Evolutionary conservation across 2,888 invertebrate species (phyloP).

Genomic region (Chrysodeixis includens): DNA sequence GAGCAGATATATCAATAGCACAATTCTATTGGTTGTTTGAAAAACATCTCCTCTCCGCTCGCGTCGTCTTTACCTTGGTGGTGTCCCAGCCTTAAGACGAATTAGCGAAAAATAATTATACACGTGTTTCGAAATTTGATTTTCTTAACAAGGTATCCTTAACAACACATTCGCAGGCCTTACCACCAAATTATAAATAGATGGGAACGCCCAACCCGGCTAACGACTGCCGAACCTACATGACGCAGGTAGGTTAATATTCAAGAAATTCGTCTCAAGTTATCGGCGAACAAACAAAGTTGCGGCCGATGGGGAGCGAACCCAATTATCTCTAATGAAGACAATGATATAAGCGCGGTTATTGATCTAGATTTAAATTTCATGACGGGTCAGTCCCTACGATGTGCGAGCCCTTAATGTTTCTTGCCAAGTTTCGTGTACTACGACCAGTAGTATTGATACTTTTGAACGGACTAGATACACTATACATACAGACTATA

Average conservation of each 20-base stretch:
- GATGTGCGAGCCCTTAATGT: slow-evolving; percentile 88
- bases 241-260: slow-evolving; percentile 73
- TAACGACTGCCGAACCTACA: slow-evolving; percentile 60
- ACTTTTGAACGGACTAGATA: slow-evolving; percentile 40
- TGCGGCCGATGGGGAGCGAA: slow-evolving; percentile 86
- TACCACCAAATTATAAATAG: slow-evolving; percentile 44
- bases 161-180: slow-evolving; percentile 9
- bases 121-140: neutral
- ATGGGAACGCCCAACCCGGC: slow-evolving; percentile 48
- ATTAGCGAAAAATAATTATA: neutral
- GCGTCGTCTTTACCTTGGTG: too few species aligned
- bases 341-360: slow-evolving; percentile 90
- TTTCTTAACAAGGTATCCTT: slow-evolving; percentile 1
- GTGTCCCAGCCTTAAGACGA: too few species aligned
- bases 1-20: too few species aligned
- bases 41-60: too few species aligned
- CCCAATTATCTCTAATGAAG: slow-evolving; percentile 90
- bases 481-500: too few species aligned
- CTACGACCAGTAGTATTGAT: slow-evolving; percentile 65
- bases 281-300: slow-evolving; percentile 87
- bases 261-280: slow-evolving; percentile 88
- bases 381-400: slow-evolving; percentile 89
- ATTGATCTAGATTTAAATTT: slow-evolving; percentile 90
- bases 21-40: too few species aligned
- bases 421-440: slow-evolving; percentile 84